These are phyloP conservation scores for Erebia epiphron DNA, from an alignment of 2,888 invertebrate genomes.

Conservation along the genomic window DNA sequence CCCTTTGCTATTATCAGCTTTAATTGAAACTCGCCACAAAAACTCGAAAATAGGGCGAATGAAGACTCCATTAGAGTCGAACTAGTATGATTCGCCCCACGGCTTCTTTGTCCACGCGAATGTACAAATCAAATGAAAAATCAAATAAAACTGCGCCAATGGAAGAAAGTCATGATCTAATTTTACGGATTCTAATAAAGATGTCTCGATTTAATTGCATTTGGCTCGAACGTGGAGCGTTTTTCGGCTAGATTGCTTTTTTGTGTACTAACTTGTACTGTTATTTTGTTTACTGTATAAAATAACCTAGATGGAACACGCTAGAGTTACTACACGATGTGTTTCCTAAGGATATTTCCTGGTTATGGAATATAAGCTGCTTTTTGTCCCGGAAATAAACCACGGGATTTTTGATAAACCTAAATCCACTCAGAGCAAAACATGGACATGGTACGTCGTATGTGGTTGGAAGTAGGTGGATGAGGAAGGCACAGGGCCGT, in stretches of 20 bases:
- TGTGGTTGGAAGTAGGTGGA: no score
- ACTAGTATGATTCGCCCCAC: conserved; percentile 54
- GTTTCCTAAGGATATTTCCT: no score
- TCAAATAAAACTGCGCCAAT: conserved; percentile 53
- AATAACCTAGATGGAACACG: neutral
- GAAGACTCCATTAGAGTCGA: conserved; percentile 56
- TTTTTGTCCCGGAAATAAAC: no score
- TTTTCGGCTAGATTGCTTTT: conserved; percentile 37
- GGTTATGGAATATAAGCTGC: no score
- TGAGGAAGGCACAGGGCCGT: no score
- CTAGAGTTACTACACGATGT: neutral
- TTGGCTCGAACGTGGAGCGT: conserved; percentile 35
- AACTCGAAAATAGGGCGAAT: conserved; percentile 53
- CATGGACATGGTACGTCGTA: no score
- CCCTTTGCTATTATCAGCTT: conserved; percentile 63
- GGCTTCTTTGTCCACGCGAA: conserved; percentile 56
- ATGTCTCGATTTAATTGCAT: conserved; percentile 50
- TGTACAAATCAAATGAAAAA: conserved; percentile 53
- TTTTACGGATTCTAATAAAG: conserved; percentile 58
- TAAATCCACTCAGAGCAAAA: no score
- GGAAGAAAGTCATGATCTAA: conserved; percentile 59
- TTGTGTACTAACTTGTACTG: conserved; percentile 10
- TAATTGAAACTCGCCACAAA: conserved; percentile 68
- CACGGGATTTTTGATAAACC: no score
- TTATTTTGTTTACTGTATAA: neutral